phyloP scores from a whole-genome alignment of 2,113 vertebrate species.

The Penelope pileata region DNA sequence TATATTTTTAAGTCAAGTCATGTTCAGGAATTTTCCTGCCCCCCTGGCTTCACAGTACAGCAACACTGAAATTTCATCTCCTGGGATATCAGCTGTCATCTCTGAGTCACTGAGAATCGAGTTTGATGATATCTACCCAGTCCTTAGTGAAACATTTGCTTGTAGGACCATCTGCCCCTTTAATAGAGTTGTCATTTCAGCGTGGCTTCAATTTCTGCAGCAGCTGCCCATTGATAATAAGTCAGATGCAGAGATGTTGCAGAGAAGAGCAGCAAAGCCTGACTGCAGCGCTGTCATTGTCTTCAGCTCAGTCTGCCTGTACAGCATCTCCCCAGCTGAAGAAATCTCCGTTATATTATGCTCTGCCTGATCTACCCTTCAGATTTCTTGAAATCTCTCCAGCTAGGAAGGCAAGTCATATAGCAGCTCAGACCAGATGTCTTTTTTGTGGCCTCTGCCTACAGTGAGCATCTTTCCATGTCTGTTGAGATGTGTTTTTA shows the following conservation, averaged over 20 bases:
- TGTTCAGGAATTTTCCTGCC: conserved; percentile 11
- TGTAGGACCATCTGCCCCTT: conserved; percentile 43
- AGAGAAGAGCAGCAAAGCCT: not conserved
- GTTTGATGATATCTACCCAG: not conserved
- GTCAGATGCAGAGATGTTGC: not conserved
- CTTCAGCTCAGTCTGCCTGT: not conserved
- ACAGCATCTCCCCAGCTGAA: not conserved
- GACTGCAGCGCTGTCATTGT: not conserved
- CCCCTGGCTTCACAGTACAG: not conserved
- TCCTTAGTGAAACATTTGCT: conserved; percentile 52
- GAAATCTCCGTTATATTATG: fast-evolving
- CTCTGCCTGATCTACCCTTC: not conserved
- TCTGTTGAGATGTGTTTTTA: not conserved
- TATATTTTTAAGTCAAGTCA: conserved; percentile 12
- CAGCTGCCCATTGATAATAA: conserved; percentile 22
- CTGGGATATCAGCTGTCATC: conserved; percentile 27
- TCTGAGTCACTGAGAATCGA: conserved; percentile 5
- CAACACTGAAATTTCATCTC: conserved; percentile 18
- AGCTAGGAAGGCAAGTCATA: not conserved
- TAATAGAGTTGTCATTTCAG: conserved; percentile 46
- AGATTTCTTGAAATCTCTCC: not conserved
- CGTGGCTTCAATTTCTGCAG: not conserved
- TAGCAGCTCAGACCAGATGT: not conserved
- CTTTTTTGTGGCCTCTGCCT: not conserved
- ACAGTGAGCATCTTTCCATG: not conserved